A percentile compares a stretch with the other conserved stretches of the same genome.
phyloP scores from a whole-genome alignment of 2,113 vertebrate species.

The Rhabdomys dilectus region DNA sequence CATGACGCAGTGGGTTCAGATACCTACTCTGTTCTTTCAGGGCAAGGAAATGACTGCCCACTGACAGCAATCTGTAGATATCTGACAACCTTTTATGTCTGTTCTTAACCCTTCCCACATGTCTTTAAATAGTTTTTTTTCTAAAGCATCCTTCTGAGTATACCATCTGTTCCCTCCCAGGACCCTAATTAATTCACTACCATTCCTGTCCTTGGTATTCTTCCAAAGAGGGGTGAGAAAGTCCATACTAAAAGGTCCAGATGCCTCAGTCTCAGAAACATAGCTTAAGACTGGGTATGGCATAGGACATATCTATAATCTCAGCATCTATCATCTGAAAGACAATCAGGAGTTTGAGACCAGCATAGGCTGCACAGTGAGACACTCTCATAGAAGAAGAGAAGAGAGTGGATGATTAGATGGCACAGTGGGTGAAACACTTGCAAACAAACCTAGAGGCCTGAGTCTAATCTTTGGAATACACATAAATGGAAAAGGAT shows the following conservation, averaged over 20 bases:
- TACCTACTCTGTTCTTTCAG: neutral
- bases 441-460: neutral
- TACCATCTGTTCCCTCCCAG: neutral
- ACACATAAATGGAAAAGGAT: neutral
- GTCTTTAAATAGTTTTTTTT: slow-evolving; percentile 15
- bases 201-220: neutral
- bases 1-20: neutral
- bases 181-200: neutral
- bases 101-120: slow-evolving; percentile 5
- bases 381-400: neutral
- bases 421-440: neutral
- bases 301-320: neutral
- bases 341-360: neutral
- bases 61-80: neutral
- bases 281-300: neutral
- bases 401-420: neutral
- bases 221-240: neutral
- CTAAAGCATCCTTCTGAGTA: neutral
- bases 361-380: neutral
- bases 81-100: neutral
- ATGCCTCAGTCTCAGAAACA: neutral
- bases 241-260: neutral
- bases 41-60: neutral
- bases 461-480: neutral
- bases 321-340: neutral